Conservation (phyloP, 1,140 invertebrate species). For the Agraylea sexmaculata region DNA sequence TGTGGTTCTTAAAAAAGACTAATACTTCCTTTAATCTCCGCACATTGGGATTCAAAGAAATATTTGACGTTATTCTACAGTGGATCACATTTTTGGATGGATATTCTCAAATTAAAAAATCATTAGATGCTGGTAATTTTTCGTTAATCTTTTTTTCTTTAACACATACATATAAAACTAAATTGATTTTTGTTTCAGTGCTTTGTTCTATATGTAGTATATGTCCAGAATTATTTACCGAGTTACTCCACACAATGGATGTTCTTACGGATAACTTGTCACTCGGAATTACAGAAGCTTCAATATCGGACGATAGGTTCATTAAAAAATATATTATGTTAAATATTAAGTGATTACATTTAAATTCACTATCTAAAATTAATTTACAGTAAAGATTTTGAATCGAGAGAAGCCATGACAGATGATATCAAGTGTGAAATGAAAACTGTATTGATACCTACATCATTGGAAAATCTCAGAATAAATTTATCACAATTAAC, state of each 20-base stretch:
- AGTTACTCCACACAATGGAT: slow-evolving; percentile 60
- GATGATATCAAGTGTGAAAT: slow-evolving; percentile 55
- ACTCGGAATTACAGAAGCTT: slow-evolving; percentile 28
- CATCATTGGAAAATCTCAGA: slow-evolving; percentile 28
- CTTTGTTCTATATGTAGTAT: slow-evolving; percentile 78
- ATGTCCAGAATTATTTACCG: slow-evolving; percentile 60
- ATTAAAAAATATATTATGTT: background rate
- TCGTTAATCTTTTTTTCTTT: background rate
- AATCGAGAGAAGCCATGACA: slow-evolving; percentile 46
- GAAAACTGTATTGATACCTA: slow-evolving; percentile 29
- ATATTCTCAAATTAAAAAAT: slow-evolving; percentile 60
- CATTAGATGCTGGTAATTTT: slow-evolving; percentile 48
- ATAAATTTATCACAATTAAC: slow-evolving; percentile 53
- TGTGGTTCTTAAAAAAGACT: slow-evolving; percentile 65
- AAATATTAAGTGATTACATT: background rate
- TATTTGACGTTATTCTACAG: slow-evolving; percentile 63
- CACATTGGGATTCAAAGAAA: slow-evolving; percentile 49
- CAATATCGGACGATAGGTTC: slow-evolving; percentile 44
- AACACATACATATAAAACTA: too few species aligned
- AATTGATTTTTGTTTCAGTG: slow-evolving; percentile 49
- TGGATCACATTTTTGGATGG: slow-evolving; percentile 58
- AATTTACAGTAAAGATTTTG: slow-evolving; percentile 33
- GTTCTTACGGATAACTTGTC: slow-evolving; percentile 41
- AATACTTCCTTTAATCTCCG: slow-evolving; percentile 49
- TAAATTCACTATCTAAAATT: background rate